phyloP scores from a whole-genome alignment of 2,888 invertebrate genomes.

The Diplolepis rosae region DNA sequence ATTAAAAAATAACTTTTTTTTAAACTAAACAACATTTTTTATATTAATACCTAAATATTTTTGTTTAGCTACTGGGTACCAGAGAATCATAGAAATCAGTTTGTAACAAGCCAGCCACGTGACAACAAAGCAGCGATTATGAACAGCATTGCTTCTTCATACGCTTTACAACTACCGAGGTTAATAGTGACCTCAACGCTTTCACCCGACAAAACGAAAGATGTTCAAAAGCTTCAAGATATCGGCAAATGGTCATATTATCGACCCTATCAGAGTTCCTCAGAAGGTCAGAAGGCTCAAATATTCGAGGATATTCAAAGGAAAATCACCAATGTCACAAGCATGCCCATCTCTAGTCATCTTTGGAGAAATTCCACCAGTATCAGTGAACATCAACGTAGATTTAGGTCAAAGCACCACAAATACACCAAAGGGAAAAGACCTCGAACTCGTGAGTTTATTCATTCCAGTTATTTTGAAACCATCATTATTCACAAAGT shows the following conservation, averaged over 20 bases:
- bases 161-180: constrained; percentile 59
- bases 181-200: constrained; percentile 50
- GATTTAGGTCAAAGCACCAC: constrained; percentile 67
- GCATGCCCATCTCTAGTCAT: constrained; percentile 39
- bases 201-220: constrained; percentile 36
- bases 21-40: background rate
- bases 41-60: background rate
- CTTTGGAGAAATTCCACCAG: constrained; percentile 52
- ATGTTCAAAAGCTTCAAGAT: constrained; percentile 32
- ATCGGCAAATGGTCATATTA: constrained; percentile 60
- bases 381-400: constrained; percentile 60
- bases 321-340: constrained; percentile 60
- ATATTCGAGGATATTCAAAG: constrained; percentile 65
- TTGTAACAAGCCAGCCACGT: constrained; percentile 54
- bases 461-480: constrained; percentile 13
- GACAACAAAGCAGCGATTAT: constrained; percentile 67
- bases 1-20: background rate
- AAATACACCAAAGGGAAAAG: constrained; percentile 65
- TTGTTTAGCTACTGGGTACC: constrained; percentile 67
- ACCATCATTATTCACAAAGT: background rate
- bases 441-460: constrained; percentile 63
- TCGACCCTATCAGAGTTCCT: constrained; percentile 49
- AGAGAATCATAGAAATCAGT: constrained; percentile 47
- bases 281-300: constrained; percentile 58
- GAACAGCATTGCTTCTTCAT: constrained; percentile 66